These are phyloP conservation scores for Cardiocondyla obscurior DNA, from an alignment of 1,140 invertebrate genomes.

Conservation along the genomic window DNA sequence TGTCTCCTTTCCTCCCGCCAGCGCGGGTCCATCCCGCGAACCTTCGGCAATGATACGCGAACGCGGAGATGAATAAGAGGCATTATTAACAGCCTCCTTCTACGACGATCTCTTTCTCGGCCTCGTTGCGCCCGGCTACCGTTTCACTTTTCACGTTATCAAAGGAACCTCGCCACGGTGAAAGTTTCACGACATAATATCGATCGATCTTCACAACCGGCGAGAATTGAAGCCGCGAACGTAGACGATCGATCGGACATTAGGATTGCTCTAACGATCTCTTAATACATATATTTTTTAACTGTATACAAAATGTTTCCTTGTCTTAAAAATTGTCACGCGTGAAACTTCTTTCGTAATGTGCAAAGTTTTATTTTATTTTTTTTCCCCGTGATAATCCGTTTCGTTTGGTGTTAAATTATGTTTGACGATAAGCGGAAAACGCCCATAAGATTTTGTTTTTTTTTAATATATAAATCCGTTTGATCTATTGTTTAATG, in stretches of 20 bases:
- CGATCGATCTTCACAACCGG: conserved; percentile 13
- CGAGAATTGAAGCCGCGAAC: not conserved
- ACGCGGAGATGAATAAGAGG: conserved; percentile 55
- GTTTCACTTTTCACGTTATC: conserved; percentile 20
- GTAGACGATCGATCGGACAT: not conserved
- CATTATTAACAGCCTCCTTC: conserved; percentile 44
- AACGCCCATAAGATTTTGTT: no score
- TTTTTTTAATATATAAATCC: no score
- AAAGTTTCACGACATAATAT: conserved; percentile 30
- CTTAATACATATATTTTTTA: not conserved
- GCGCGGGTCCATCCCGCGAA: conserved; percentile 15
- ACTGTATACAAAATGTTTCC: not conserved
- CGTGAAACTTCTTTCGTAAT: not conserved
- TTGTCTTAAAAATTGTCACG: not conserved
- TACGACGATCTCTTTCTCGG: not conserved
- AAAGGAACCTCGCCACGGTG: conserved; percentile 5
- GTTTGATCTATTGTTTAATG: no score
- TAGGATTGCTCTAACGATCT: not conserved
- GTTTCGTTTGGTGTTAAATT: no score
- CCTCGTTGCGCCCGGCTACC: not conserved
- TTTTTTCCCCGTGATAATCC: no score
- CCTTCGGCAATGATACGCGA: conserved; percentile 7
- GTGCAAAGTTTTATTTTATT: not conserved
- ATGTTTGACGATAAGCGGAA: no score
- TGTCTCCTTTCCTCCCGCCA: conserved; percentile 31